Base-by-base conservation (phyloP, 2,113 vertebrate species). In the Dipodomys ordii region DNA sequence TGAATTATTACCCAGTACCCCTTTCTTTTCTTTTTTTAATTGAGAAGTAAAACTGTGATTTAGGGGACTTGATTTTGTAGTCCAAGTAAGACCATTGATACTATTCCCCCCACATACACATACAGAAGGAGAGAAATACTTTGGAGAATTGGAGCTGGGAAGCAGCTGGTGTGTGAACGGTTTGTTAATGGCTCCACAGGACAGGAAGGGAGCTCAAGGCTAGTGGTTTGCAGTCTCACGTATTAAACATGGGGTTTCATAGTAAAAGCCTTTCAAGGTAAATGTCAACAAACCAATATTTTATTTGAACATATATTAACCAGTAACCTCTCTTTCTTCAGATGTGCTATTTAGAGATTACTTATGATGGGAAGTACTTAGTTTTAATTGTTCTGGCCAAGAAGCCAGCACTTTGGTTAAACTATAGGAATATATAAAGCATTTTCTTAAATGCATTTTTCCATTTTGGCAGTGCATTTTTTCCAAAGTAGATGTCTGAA, bases 401-500 rank as follows among this genome's bases (percentile, higher is more conserved):
- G 78, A 91, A 81, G 74, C 73, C 23, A 73, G 4, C 10, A 44
- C 57, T 81, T 85, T 32, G 7, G n/a, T 28, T 28, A 77, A 72
- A 86, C 39, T 57, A 62, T 57, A 32, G 7, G 62, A 53, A 83
- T 74, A 60, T 73, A 53, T 8, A 30, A 35, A 53, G n/a, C 5
- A 1, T 9, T 64, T 81, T 85, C 30, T 76, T 23, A 73, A 89
- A 77, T 28, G 62, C 19, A 78, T 92, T 85, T 82, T 71, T 27
- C 88, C 88, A 85, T 69, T 88, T 96, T 88, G 93, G 87, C 92
- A 90, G 64, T 39, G 78, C 65, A 25, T 83, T 69, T 91, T 87
- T 62, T 95, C 19, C 13, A 87, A 95, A 53, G 68, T 13, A 3
- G 65, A 10, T 78, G 25, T 79, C 67, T 49, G 32, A 69, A 77